Percentiles rank a stretch among this genome's conserved stretches.
Evolutionary conservation across 2,888 invertebrate species (phyloP).

Genomic region (Octonoba sinensis): DNA sequence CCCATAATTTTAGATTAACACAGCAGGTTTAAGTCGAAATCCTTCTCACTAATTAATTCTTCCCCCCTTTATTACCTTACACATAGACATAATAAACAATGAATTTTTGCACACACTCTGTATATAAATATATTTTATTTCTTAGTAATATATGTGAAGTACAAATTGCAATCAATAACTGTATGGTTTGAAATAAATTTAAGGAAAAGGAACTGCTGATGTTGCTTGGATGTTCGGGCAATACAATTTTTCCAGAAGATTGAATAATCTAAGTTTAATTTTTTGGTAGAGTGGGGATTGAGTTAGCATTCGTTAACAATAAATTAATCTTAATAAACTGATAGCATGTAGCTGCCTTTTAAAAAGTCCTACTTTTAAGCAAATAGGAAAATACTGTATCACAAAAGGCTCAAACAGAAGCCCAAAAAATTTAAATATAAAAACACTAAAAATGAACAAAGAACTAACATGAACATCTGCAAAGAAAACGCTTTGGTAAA

Average conservation of each 20-base stretch:
- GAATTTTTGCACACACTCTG: too few species aligned
- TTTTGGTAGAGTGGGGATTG: too few species aligned
- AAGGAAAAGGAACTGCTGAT: neutral
- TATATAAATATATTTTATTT: slow-evolving; percentile 6
- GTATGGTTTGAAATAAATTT: neutral
- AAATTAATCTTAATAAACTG: neutral
- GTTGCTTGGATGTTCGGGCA: too few species aligned
- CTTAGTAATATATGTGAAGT: neutral
- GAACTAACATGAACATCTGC: slow-evolving; percentile 49
- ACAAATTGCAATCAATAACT: neutral
- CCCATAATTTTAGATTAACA: too few species aligned
- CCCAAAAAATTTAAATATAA: slow-evolving; percentile 45
- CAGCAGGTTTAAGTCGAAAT: too few species aligned
- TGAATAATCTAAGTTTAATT: too few species aligned
- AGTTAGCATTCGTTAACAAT: neutral
- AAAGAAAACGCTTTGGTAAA: slow-evolving; percentile 62
- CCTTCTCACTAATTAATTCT: too few species aligned
- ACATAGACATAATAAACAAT: too few species aligned
- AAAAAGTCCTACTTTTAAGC: slow-evolving; percentile 17
- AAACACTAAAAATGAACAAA: slow-evolving; percentile 36
- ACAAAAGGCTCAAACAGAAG: slow-evolving; percentile 44
- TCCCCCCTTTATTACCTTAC: too few species aligned
- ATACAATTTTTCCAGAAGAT: too few species aligned
- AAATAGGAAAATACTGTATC: slow-evolving; percentile 60
- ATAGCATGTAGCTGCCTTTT: slow-evolving; percentile 32